A percentile compares a stretch with the other conserved stretches of the same genome.
Evolutionary conservation across 1,140 invertebrate species (phyloP).

Genomic region (Ostrea denselamellosa): DNA sequence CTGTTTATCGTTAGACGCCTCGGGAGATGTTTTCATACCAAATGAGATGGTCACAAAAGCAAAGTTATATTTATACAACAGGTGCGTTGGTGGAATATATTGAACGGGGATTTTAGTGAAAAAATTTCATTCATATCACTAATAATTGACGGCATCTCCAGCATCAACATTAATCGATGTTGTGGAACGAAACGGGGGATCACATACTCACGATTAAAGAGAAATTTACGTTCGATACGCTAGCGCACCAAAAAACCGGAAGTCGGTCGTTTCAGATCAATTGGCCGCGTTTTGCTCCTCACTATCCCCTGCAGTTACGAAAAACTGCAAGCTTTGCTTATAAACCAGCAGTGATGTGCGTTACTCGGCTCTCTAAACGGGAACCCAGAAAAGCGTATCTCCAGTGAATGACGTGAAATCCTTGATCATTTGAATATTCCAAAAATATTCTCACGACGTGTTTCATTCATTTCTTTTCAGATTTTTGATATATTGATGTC

Average conservation of each 20-base stretch:
- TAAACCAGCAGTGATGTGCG: not conserved
- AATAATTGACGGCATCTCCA: not conserved
- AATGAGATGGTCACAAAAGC: not conserved
- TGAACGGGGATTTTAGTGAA: not conserved
- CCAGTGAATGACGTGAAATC: not conserved
- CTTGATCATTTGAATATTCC: not conserved
- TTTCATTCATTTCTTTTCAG: not conserved
- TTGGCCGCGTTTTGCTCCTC: constrained; percentile 5
- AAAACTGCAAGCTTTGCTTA: constrained; percentile 5
- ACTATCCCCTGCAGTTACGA: not conserved
- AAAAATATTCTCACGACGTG: not conserved
- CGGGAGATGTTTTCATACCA: constrained; percentile 14
- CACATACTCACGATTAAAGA: constrained; percentile 3
- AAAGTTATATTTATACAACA: constrained; percentile 13
- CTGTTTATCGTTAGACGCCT: constrained; percentile 6
- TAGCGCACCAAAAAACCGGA: constrained; percentile 20
- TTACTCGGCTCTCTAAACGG: not conserved
- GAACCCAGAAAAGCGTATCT: not conserved
- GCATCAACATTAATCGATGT: constrained; percentile 30
- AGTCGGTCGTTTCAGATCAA: constrained; percentile 28
- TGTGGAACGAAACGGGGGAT: constrained; percentile 16
- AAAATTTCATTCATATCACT: not conserved
- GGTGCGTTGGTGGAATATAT: constrained; percentile 37
- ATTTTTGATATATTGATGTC: not conserved
- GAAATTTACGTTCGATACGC: constrained; percentile 6